Conservation (phyloP, 1,140 invertebrate genomes). For the Temnothorax nylanderi region DNA sequence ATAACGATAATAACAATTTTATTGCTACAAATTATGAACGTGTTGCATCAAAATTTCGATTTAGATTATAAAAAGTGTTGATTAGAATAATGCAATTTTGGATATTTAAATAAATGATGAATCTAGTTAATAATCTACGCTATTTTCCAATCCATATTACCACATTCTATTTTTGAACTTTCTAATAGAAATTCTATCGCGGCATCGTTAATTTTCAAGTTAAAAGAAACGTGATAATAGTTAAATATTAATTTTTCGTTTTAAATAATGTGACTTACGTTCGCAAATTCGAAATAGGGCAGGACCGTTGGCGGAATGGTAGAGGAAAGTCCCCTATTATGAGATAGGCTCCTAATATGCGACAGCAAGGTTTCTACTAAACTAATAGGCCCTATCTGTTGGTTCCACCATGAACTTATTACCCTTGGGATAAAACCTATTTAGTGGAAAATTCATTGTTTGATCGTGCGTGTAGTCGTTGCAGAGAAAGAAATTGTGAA, state of each 20-base stretch:
- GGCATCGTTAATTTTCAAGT: neutral
- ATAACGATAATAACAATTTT: neutral
- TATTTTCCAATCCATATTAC: no score
- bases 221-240: neutral
- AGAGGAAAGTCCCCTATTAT: no score
- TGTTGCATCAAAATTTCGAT: neutral
- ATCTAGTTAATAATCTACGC: neutral
- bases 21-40: neutral
- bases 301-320: slow-evolving; percentile 24
- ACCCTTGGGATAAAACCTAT: no score
- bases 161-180: no score
- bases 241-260: slow-evolving; percentile 7
- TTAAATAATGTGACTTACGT: neutral
- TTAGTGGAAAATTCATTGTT: no score
- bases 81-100: neutral
- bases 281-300: neutral
- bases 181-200: no score
- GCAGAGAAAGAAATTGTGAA: no score
- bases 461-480: no score
- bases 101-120: neutral
- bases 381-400: no score
- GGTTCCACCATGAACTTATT: no score
- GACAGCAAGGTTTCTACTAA: no score
- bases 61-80: neutral
- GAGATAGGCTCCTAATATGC: no score